A percentile compares a stretch with the other conserved stretches of the same genome.
phyloP scores from a whole-genome alignment of 2,113 vertebrate genomes.

The Cyanoderma ruficeps region DNA sequence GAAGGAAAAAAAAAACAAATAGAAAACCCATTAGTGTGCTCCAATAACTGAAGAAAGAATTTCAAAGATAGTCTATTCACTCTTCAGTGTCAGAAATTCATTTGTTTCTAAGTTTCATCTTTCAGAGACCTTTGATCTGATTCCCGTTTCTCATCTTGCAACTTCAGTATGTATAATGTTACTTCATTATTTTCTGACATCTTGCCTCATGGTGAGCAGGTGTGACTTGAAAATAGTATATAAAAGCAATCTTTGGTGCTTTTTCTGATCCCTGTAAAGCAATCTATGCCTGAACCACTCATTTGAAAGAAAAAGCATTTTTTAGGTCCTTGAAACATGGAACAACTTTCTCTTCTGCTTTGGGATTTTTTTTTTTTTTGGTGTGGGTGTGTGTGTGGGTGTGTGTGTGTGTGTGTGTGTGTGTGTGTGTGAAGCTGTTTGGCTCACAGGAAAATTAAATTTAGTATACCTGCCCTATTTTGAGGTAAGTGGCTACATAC shows the following conservation, averaged over 20 bases:
- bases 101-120: conserved; percentile 66
- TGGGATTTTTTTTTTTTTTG: not conserved
- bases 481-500: not conserved
- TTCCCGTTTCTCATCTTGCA: conserved; percentile 63
- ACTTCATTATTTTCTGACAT: conserved; percentile 77
- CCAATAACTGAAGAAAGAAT: not conserved
- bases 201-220: conserved; percentile 65
- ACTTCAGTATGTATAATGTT: conserved; percentile 60
- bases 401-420: no score
- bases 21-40: not conserved
- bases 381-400: no score
- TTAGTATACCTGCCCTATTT: not conserved
- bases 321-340: not conserved
- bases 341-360: not conserved
- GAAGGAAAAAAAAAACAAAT: not conserved
- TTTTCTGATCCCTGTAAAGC: conserved; percentile 17
- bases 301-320: conserved; percentile 28
- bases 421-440: not conserved
- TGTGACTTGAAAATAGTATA: conserved; percentile 66
- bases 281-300: conserved; percentile 36
- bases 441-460: not conserved
- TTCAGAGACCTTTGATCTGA: conserved; percentile 72
- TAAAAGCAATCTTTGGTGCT: conserved; percentile 64
- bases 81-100: conserved; percentile 49
- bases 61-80: conserved; percentile 35